These are phyloP conservation scores for Anoplopoma fimbria DNA, from an alignment of 2,113 vertebrate species.

Conservation along the genomic window DNA sequence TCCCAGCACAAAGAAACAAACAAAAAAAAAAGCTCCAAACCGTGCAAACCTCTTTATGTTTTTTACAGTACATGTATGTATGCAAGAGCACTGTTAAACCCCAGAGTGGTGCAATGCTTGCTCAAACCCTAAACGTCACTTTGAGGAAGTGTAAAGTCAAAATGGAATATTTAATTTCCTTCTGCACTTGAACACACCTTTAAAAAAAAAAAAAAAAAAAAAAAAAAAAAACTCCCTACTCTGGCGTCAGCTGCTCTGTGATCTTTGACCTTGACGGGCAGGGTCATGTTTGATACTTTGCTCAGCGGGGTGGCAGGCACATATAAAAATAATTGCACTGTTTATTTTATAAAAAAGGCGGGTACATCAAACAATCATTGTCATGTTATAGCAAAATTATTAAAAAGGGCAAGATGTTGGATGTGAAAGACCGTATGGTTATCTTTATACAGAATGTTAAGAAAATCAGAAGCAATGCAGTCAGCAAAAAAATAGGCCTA, in stretches of 20 bases:
- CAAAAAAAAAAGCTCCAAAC: slow-evolving; percentile 42
- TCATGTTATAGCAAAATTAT: background rate
- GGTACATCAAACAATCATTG: background rate
- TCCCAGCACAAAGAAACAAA: slow-evolving; percentile 60
- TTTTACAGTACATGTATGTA: background rate
- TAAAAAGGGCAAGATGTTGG: background rate
- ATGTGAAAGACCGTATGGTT: background rate
- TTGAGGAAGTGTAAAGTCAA: background rate
- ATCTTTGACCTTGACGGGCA: slow-evolving; percentile 17
- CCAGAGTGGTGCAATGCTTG: background rate
- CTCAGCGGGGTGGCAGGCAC: background rate
- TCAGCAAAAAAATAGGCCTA: background rate
- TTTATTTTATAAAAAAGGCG: background rate
- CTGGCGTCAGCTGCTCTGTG: slow-evolving; percentile 7
- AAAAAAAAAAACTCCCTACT: background rate
- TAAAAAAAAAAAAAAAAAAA: background rate
- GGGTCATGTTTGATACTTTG: slow-evolving; percentile 18
- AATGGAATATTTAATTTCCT: slow-evolving; percentile 18
- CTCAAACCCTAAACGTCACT: slow-evolving; percentile 2
- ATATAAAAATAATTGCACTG: slow-evolving; percentile 9
- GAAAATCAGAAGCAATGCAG: background rate
- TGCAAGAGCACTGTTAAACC: slow-evolving; percentile 21
- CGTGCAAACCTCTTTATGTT: slow-evolving; percentile 19
- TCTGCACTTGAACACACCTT: slow-evolving; percentile 40
- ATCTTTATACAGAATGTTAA: background rate